These are phyloP conservation scores for Sphaeridia pumilis DNA, from an alignment of 2,888 invertebrate genomes.

Conservation along the genomic window DNA sequence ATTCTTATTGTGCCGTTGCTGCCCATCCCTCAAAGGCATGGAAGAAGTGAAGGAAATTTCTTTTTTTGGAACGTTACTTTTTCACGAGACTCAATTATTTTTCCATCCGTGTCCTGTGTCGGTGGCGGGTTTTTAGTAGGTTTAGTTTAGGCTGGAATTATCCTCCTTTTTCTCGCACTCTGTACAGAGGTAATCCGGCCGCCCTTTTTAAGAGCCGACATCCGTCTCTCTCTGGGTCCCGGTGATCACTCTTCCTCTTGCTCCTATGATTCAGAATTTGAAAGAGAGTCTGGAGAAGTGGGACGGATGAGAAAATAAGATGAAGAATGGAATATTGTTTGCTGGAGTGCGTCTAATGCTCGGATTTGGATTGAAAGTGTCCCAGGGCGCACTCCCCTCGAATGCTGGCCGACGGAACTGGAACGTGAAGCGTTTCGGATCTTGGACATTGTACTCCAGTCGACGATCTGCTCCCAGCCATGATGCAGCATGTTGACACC, in stretches of 20 bases:
- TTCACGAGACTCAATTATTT: conserved; percentile 15
- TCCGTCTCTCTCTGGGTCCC: too few relatives aligned
- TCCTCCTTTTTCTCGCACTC: conserved; percentile 1
- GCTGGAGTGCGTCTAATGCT: too few relatives aligned
- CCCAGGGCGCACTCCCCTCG: neutral
- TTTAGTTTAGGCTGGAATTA: neutral
- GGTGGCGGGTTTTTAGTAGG: neutral
- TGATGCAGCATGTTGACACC: neutral
- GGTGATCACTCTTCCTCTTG: too few relatives aligned
- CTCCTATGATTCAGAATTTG: neutral
- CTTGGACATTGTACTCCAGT: too few relatives aligned
- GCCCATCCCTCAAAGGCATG: neutral
- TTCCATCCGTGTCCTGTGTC: conserved; percentile 17
- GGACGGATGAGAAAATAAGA: too few relatives aligned
- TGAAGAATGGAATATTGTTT: too few relatives aligned
- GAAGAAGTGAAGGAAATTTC: neutral
- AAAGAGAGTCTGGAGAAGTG: neutral
- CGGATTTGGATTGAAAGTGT: too few relatives aligned
- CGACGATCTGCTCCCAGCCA: neutral
- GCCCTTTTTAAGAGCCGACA: too few relatives aligned
- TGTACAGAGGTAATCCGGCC: neutral
- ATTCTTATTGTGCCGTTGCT: neutral
- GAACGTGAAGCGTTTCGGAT: too few relatives aligned
- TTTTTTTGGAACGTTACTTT: neutral
- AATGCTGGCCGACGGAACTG: too few relatives aligned